Percentiles rank a stretch among this genome's conserved stretches.
These are phyloP conservation scores for Limnephilus rhombicus DNA, from an alignment of 2,888 invertebrate genomes.

Conservation along the genomic window DNA sequence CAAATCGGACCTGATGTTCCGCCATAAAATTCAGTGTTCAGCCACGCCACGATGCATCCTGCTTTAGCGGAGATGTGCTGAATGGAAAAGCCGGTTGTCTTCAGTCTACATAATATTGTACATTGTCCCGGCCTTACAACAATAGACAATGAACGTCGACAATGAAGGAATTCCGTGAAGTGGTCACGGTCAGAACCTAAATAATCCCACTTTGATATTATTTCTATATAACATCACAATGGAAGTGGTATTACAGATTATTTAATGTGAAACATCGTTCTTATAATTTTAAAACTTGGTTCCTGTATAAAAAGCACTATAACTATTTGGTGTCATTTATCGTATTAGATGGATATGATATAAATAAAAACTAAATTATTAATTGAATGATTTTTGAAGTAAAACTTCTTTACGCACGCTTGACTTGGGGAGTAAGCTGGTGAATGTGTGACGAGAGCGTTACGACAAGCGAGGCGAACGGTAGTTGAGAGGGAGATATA, in stretches of 20 bases:
- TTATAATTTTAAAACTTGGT: background rate
- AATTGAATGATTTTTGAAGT: too few relatives aligned
- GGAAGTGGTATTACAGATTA: background rate
- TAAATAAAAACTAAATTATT: background rate
- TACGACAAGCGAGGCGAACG: too few relatives aligned
- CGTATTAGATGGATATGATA: background rate
- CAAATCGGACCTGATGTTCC: too few relatives aligned
- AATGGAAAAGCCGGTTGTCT: background rate
- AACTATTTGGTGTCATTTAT: background rate
- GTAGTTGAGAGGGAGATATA: too few relatives aligned
- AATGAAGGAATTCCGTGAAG: background rate
- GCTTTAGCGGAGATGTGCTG: background rate
- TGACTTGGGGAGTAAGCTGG: too few relatives aligned
- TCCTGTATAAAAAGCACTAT: background rate
- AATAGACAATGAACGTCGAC: background rate
- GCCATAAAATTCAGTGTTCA: background rate
- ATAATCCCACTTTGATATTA: background rate
- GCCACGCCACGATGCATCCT: background rate
- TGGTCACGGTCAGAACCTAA: slow-evolving; percentile 7
- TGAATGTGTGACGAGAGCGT: too few relatives aligned
- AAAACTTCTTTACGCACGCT: too few relatives aligned
- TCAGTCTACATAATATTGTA: background rate
- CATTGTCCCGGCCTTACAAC: background rate
- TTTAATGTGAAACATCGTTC: background rate
- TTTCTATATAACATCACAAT: background rate